Conservation (phyloP, 2,888 invertebrate genomes). For the Erannis defoliaria region DNA sequence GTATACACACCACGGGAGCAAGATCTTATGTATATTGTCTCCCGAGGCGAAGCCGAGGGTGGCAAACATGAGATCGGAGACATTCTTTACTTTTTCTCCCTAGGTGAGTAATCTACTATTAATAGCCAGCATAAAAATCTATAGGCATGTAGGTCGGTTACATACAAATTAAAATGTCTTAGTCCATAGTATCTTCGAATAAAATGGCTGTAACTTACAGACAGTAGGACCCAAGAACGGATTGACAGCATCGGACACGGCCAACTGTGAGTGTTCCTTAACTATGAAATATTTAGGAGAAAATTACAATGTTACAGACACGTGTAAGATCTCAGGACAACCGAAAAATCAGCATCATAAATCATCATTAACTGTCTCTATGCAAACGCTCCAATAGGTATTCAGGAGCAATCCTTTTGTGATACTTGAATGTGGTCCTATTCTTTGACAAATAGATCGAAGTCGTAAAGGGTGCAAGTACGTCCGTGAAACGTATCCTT, state of each 20-base stretch:
- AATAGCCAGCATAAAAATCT: too few species aligned
- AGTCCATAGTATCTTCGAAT: too few species aligned
- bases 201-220: too few species aligned
- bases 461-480: slow-evolving; percentile 82
- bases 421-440: slow-evolving; percentile 60
- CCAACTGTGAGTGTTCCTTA: background rate
- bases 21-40: too few species aligned
- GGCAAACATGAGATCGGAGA: too few species aligned
- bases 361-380: slow-evolving; percentile 48
- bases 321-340: slow-evolving; percentile 49
- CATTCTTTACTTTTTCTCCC: too few species aligned
- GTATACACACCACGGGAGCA: too few species aligned
- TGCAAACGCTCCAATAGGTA: slow-evolving; percentile 43
- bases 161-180: too few species aligned
- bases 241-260: background rate
- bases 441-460: slow-evolving; percentile 74
- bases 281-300: background rate
- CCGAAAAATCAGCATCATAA: slow-evolving; percentile 64
- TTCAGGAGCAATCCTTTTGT: slow-evolving; percentile 55
- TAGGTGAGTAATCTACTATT: too few species aligned
- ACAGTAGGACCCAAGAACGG: too few species aligned
- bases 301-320: slow-evolving; percentile 45
- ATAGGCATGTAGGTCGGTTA: too few species aligned
- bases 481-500: slow-evolving; percentile 78
- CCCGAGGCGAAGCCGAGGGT: too few species aligned